These are phyloP conservation scores for Ormyrus pomaceus DNA, from an alignment of 2,888 invertebrate genomes.

Conservation along the genomic window DNA sequence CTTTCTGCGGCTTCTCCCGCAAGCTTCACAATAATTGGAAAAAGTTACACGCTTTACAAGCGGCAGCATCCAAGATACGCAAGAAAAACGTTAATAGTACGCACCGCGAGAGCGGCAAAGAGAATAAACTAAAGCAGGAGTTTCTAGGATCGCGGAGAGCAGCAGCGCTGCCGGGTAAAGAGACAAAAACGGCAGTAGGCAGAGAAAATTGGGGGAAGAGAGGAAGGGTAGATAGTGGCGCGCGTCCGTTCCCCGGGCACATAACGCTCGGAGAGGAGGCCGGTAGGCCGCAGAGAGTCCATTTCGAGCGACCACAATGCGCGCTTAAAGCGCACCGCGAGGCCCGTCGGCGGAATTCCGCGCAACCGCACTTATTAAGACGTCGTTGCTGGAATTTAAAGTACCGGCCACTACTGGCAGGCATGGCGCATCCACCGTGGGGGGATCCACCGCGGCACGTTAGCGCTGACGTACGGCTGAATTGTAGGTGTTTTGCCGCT, in stretches of 20 bases:
- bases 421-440: no score
- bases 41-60: no score
- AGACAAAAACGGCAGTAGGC: conserved; percentile 50
- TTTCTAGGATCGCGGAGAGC: no score
- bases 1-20: no score
- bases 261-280: conserved; percentile 60
- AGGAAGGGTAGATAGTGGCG: conserved; percentile 50
- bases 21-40: no score
- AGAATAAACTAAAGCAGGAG: not conserved
- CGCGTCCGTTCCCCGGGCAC: no score
- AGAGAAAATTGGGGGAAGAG: conserved; percentile 51
- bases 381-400: conserved; percentile 71
- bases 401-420: conserved; percentile 53
- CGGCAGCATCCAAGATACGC: no score
- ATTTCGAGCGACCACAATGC: conserved; percentile 73
- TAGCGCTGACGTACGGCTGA: conserved; percentile 39
- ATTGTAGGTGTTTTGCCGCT: conserved; percentile 26
- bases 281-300: conserved; percentile 68
- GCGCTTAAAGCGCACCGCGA: conserved; percentile 59
- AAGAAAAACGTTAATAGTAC: no score
- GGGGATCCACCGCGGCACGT: conserved; percentile 3
- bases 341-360: conserved; percentile 63
- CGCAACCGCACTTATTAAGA: conserved; percentile 74
- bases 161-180: no score
- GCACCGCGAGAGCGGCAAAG: not conserved